phyloP scores from a whole-genome alignment of 2,113 vertebrate species.

The Actenoides lindsayi region DNA sequence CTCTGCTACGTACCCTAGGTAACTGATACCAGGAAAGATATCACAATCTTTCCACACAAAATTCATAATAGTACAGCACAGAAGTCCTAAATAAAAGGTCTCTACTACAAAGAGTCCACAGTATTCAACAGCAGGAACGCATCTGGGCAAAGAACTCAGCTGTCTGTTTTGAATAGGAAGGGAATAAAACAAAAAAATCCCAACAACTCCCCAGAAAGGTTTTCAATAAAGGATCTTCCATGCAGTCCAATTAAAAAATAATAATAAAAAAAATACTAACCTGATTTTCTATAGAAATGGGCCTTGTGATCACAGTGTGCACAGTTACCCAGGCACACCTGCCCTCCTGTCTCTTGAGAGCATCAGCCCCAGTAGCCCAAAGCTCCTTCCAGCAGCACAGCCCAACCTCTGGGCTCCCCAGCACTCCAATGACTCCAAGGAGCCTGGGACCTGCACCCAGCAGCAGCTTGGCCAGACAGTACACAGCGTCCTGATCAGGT shows the following conservation, averaged over 20 bases:
- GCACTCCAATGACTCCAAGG: neutral
- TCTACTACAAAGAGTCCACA: neutral
- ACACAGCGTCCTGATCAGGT: fast-evolving
- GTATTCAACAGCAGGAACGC: neutral
- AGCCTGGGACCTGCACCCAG: fast-evolving
- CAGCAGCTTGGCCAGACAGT: fast-evolving
- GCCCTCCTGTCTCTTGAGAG: neutral
- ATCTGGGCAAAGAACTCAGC: neutral
- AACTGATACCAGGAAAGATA: neutral
- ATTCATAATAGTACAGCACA: neutral
- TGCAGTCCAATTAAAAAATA: neutral
- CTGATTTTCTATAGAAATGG: neutral
- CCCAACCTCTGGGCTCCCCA: neutral
- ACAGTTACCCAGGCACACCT: fast-evolving
- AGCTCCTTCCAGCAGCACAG: neutral
- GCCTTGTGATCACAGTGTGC: neutral
- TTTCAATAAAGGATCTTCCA: neutral
- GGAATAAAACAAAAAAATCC: neutral
- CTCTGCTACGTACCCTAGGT: fast-evolving
- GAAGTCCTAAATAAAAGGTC: neutral
- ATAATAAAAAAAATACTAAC: neutral
- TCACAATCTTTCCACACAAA: neutral
- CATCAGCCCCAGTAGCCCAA: neutral
- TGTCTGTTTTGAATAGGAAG: neutral
- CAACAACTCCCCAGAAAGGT: neutral